Evolutionary conservation across 2,113 vertebrate species (phyloP), one percentile per base, ranked within the genome.

Genomic region (Coptodon bakossiorum): DNA sequence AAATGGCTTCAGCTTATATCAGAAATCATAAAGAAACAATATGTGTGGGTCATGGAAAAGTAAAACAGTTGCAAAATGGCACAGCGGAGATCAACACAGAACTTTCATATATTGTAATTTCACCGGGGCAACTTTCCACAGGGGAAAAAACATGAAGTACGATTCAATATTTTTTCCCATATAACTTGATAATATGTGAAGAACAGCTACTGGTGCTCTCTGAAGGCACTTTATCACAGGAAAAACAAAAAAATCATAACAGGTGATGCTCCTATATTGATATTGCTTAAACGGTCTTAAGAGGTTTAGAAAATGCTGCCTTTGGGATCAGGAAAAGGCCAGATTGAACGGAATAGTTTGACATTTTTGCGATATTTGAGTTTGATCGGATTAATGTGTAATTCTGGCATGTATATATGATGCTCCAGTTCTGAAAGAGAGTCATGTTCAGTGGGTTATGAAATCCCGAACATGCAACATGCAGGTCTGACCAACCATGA

Each of bases 31-130:
- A 86, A 85, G 48, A 87, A 91, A 91, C 83, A 81, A 79, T 80
- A 56, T 81, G 48, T 80, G 66, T 68, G 66, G 90, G 86, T 93
- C 83, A 83, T 24, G 40, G 57, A 85, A 80, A 90, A 85, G 81
- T 90, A 88, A 85, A 89, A 57, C 80, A 36, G 59, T 85, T 14
- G 80, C 40, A 54, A 89, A 68, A 27, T 79, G 45, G 68, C 81
- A 79, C 57, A 4, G 68, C 45, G 29, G 61, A 87, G 71, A 86
- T 88, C 43, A 68, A 85, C 40, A 12, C 68, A 76, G 29, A 63
- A 16, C 85, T 57, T 80, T 50, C 11, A 52, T 17, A 57, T 38
- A 5, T 9, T 43, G 12, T 85, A 71, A 80, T 88, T 84, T 54
- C 59, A 52, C 56, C 68, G 31, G n/a, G 16, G 17, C 7, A 10